These are phyloP conservation scores for human (Homo sapiens) DNA, from an alignment of 2,113 vertebrate genomes.

Conservation along the genomic window GRCh38 chr11:107038501-107039000, in stretches of 20 bases:
- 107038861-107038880: not conserved
- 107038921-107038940: not conserved
- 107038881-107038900: not conserved
- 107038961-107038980: slow-evolving; percentile 3
- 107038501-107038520: slow-evolving; percentile 16
- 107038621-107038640: not conserved
- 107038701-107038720: not conserved
- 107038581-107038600: not conserved
- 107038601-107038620: not conserved
- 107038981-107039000: not conserved
- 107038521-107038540: slow-evolving; percentile 28
- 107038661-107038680: not conserved
- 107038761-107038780: not conserved
- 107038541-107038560: not conserved
- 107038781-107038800: not conserved
- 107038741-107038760: not conserved
- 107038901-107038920: not conserved
- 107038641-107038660: not conserved
- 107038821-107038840: not conserved
- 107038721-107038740: not conserved
- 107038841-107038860: not conserved
- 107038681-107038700: not conserved
- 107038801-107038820: not conserved
- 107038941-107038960: not conserved
- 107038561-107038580: not conserved